Evolutionary conservation across 2,888 invertebrate species (phyloP), one percentile per base, ranked within the genome.

Genomic region (Ligdia adustata): DNA sequence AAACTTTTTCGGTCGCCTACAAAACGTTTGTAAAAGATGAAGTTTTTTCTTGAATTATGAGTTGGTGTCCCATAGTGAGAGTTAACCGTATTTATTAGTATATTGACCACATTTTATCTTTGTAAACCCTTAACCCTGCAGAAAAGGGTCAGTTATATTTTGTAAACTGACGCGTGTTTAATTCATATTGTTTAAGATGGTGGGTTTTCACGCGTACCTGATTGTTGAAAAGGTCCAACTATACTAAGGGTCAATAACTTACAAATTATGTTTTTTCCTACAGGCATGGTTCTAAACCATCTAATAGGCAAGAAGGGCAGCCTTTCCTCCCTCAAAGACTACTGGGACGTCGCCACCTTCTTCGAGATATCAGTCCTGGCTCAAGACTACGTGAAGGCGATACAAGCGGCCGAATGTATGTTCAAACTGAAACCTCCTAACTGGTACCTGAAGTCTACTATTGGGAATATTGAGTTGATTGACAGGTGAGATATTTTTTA

Each of bases 341-440:
- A 99, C 75, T 99, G 99, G 99, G 99, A 99, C 80, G 99, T 99
- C 7, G 99, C 99, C 0, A 99, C 98, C 1, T 99, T 98, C 91
- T 99, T 99, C 81, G 99, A 99, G 88, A 99, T 99, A 60, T 98
- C 98, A 32, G 99, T 99, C 0, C 90, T 99, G 16, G 98, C 98
- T 1, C 98, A 99, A 81, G 98, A 99, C 80, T 99, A 98, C 77
- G 93, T 95, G 7, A 99, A 99, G 83, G 99, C 99, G 0, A 96
- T 98, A 62, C 98, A 98, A 86, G 99, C 99, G 7, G 98, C 99
- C 0, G 96, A 97, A 76, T 96, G 96, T 72, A 97, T 97, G 97
- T 97, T 97, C 67, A 96, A 95, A 79, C 77, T 97, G 42, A 97
- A 97, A 84, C 97, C 97, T 26, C 97, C 97, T 0, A 95, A 96